Base-by-base conservation (phyloP, 2,797 vertebrate genomes). In the Scleropages formosus region DNA sequence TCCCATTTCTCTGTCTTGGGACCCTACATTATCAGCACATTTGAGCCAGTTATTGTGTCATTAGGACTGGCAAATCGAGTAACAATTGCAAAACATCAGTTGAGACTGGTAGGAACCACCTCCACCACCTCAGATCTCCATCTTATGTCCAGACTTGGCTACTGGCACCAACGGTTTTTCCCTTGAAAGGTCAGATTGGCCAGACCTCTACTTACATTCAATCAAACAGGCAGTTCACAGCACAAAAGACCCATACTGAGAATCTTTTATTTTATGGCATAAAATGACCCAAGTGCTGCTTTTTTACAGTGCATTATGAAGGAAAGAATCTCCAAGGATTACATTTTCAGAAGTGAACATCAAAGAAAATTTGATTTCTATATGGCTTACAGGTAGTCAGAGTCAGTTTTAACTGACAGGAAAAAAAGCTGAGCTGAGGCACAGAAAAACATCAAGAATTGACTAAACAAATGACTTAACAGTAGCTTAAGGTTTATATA, bases 51-150 rank as follows among this genome's bases (percentile, higher is more conserved):
- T n/a, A 60, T 81, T 85, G 86, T 80, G 80, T 78, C 84, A 87
- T 87, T 88, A 84, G 85, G 81, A 88, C 87, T 89, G n/a, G n/a
- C 84, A 73, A 80, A 85, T 82, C 75, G 74, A 77, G 81, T 87
- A 81, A 70, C 56, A n/a, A 86, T 80, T 71, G 83, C 83, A 77
- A 80, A 77, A 77, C 83, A 79, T 76, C 83, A 83, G 76, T 78
- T 77, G 73, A 69, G n/a, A 79, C 75, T 61, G 16, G 27, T 53
- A 60, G 31, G 10, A 58, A 39, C 39, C 27, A 31, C 56, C 72
- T 26, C 56, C 72, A 11, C 59, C n/a, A n/a, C 4, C n/a, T n/a
- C n/a, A 72, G 13, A 72, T 31, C 56, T 20, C 72, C 20, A 4
- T 31, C 70, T 16, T 46, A 18, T 59, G 26, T 6, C 70, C 70